Base-by-base conservation (phyloP, 2,113 vertebrate genomes). In the Actenoides hombroni region DNA sequence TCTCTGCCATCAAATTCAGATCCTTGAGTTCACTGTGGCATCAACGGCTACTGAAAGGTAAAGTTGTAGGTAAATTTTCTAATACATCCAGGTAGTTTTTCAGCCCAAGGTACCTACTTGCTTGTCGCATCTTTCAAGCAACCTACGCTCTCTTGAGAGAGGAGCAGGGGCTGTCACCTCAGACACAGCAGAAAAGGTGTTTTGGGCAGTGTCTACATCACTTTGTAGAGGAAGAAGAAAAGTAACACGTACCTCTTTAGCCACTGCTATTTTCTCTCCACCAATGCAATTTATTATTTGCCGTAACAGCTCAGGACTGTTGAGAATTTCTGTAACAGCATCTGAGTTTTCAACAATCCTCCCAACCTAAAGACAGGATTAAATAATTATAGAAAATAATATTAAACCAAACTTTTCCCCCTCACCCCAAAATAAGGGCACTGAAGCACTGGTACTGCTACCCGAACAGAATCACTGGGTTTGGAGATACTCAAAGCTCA, bases 211-310 rank as follows among this genome's bases (percentile, higher is more conserved):
- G 3, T 9, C 56, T 33, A 4, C 33, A 33, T 11, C 51, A 21
- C 8, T 44, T 42, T 39, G 37, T 6, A 64, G 69, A 42, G 37
- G 7, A 42, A 77, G 8, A 54, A 17, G 28, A 31, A 7, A 44
- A 65, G 48, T 29, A 75, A 46, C 2, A 9, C 97, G 98, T 81
- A 99, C 99, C 98, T 99, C 98, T 97, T 99, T 99, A 24, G 99
- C 99, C 92, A 99, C 98, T 23, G 98, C 97, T n/a, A 99, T 98
- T 86, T 98, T 99, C 86, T 99, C 99, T 20, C 95, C 98, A 56
- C 97, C 97, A 24, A 99, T 98, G 97, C 98, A 99, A 48, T 96
- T 97, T 67, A 99, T 98, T 26, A 99, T 97, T 5, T 98, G 98
- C 78, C 53, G 97, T 33, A 99, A 86, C 24, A 99, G 91, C 28